These are phyloP conservation scores for Ferrisia virgata DNA, from an alignment of 2,888 invertebrate genomes.

Conservation along the genomic window DNA sequence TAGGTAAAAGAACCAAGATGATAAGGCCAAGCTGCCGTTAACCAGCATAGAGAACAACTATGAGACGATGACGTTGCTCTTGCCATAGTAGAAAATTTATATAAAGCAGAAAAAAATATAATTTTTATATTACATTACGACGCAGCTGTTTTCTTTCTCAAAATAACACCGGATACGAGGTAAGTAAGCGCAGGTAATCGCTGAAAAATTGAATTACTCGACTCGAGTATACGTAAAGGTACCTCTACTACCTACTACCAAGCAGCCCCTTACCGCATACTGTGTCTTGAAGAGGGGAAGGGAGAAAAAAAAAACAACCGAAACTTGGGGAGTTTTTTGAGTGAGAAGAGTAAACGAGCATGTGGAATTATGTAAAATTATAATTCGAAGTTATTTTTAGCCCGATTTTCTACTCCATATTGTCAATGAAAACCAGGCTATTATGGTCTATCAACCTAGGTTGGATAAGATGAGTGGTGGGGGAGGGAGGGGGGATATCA, in stretches of 20 bases:
- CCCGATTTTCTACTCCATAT: too few relatives aligned
- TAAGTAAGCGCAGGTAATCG: slow-evolving; percentile 17
- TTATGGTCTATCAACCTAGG: too few relatives aligned
- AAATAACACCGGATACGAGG: neutral
- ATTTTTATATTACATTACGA: slow-evolving; percentile 37
- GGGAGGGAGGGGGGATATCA: too few relatives aligned
- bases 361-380: slow-evolving; percentile 35
- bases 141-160: slow-evolving; percentile 34
- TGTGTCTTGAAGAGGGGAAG: too few relatives aligned
- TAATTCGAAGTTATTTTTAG: slow-evolving; percentile 14
- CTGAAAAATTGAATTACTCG: slow-evolving; percentile 38
- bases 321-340: neutral
- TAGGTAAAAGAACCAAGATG: neutral
- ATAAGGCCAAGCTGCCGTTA: slow-evolving; percentile 21
- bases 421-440: too few relatives aligned
- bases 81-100: neutral
- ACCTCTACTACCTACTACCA: too few relatives aligned
- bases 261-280: too few relatives aligned
- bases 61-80: neutral
- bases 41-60: neutral
- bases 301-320: neutral
- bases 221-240: too few relatives aligned
- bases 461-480: too few relatives aligned
- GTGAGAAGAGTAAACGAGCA: neutral
- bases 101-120: slow-evolving; percentile 11